Percentiles rank a stretch among this genome's conserved stretches.
phyloP scores from a whole-genome alignment of 2,888 invertebrate genomes.

The Phania funesta region DNA sequence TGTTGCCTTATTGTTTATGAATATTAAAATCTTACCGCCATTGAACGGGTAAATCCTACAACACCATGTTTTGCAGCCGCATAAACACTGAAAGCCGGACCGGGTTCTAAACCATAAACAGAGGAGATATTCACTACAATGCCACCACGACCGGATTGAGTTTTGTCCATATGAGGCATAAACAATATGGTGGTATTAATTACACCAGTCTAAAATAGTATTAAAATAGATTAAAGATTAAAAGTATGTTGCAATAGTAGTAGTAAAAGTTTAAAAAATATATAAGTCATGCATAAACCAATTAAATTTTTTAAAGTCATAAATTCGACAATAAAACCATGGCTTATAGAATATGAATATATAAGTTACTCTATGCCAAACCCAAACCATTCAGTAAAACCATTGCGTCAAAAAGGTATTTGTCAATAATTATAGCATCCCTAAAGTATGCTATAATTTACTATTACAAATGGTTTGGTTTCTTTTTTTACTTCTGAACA shows the following conservation, averaged over 20 bases:
- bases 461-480: not conserved
- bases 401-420: not conserved
- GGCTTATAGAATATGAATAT: too few relatives aligned
- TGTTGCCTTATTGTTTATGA: not conserved
- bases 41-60: conserved; percentile 77
- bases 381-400: too few relatives aligned
- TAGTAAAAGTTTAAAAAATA: not conserved
- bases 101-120: conserved; percentile 77
- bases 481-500: too few relatives aligned
- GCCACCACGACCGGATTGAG: conserved; percentile 76
- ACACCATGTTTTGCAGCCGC: conserved; percentile 78
- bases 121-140: conserved; percentile 77
- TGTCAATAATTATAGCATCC: not conserved
- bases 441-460: not conserved
- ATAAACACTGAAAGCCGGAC: conserved; percentile 76
- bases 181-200: conserved; percentile 75
- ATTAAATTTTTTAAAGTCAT: too few relatives aligned
- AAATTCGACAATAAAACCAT: too few relatives aligned
- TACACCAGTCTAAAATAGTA: conserved; percentile 72
- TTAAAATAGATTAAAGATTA: not conserved
- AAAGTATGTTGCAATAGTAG: not conserved
- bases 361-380: too few relatives aligned
- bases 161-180: conserved; percentile 77
- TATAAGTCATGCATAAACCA: too few relatives aligned
- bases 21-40: conserved; percentile 70